Evolutionary conservation across 2,113 vertebrate genomes (phyloP).

Genomic region (Neogobius melanostomus): DNA sequence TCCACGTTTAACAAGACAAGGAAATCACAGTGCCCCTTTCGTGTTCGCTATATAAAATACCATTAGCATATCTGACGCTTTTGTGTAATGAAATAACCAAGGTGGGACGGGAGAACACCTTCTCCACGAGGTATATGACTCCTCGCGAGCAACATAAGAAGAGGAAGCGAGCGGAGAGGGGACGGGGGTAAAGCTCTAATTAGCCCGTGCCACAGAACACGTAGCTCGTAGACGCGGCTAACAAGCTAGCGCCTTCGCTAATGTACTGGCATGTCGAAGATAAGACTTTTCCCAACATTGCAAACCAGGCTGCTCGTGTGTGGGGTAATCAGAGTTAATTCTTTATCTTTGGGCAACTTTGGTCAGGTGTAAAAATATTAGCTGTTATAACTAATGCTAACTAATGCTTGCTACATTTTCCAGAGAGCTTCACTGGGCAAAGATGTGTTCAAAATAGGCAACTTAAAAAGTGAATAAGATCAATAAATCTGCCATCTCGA

Average conservation of each 20-base stretch:
- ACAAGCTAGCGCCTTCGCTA: conserved; percentile 16
- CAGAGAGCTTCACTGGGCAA: too few relatives aligned
- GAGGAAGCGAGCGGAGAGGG: not conserved
- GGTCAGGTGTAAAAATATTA: too few relatives aligned
- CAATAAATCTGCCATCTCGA: too few relatives aligned
- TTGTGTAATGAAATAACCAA: conserved; percentile 19
- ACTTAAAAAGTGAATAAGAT: too few relatives aligned
- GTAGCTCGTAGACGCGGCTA: conserved; percentile 33
- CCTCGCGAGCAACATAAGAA: conserved; percentile 7
- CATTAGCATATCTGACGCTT: conserved; percentile 31
- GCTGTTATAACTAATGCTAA: too few relatives aligned
- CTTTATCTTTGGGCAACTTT: too few relatives aligned
- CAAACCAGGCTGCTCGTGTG: not conserved
- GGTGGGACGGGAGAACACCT: not conserved
- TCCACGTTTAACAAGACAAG: conserved; percentile 48
- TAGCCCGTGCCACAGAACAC: conserved; percentile 30
- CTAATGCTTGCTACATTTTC: too few relatives aligned
- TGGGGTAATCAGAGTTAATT: too few relatives aligned
- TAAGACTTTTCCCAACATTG: not conserved
- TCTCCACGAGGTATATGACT: conserved; percentile 2
- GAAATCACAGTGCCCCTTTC: conserved; percentile 26
- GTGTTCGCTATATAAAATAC: conserved; percentile 21
- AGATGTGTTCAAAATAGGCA: too few relatives aligned
- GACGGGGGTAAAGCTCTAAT: conserved; percentile 25
- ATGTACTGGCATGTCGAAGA: not conserved